Evolutionary conservation across 2,888 invertebrate species (phyloP), one percentile per base, ranked within the genome.

Genomic region (Epicampocera succincta): DNA sequence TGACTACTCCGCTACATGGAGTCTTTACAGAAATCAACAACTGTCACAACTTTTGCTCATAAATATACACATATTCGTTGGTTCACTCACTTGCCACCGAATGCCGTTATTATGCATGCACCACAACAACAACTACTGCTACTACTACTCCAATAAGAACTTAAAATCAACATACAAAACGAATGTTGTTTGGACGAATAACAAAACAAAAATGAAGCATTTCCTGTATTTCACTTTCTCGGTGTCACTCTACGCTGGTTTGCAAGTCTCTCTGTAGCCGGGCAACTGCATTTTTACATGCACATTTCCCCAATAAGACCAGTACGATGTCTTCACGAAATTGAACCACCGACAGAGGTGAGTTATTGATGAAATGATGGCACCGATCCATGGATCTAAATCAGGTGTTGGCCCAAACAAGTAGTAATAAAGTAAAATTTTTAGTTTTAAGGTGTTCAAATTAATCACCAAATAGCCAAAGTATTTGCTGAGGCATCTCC

Each of bases 61-160:
- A 66, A 58, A 66, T 40, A 29, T 42, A 58, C 21, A 17, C 12
- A 38, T 40, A 68, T 56, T 46, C 11, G 12, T 15, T 19, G 54
- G 40, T 12, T 56, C 25, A 48, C 63, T 19, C 50, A 52, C 63
- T 42, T 50, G 48, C 54, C 52, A 58, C 40, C 50, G 58, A 50
- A 40, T 58, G 63, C 63, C 50, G 73, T 81, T 83, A 76, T 68
- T 75, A 74, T 87, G 86, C 72, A 76, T 72, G 61, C 72, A 58
- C 61, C 58, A 75, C 54, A 66, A 61, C 21, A 61, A 40, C 44
- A 63, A 42, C 33, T n/a, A 21, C 56, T 21, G 1, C 1, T 33
- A 21, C 12, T 38, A 29, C 33, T 50, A 66, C 12, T 11, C 33
- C 33, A 8, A 9, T 33, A 8, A 33, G 33, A 33, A 33, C 33